These are phyloP conservation scores for Drosophila aldrichi DNA, from an alignment of 2,888 invertebrate genomes.

Conservation along the genomic window DNA sequence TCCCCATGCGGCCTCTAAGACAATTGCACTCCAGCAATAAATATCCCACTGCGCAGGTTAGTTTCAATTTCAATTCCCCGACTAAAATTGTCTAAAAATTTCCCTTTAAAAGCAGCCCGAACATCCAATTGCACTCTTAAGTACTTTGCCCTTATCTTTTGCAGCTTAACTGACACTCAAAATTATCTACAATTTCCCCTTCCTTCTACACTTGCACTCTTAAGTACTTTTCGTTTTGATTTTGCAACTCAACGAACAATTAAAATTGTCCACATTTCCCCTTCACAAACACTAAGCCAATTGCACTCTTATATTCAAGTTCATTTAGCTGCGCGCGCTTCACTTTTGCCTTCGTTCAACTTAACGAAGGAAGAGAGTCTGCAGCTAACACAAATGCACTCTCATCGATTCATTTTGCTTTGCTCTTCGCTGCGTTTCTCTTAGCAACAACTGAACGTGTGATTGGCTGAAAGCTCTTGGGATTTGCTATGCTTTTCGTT, in stretches of 20 bases:
- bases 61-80: no score
- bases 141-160: no score
- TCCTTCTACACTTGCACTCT: conserved; percentile 9
- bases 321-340: conserved; percentile 16
- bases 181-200: background rate
- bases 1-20: background rate
- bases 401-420: background rate
- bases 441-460: background rate
- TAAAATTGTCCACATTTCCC: background rate
- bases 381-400: conserved; percentile 16
- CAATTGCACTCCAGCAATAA: background rate
- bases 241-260: background rate
- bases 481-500: conserved; percentile 2
- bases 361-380: conserved; percentile 26
- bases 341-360: conserved; percentile 24
- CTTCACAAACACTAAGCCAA: background rate
- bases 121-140: no score
- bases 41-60: background rate
- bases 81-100: background rate
- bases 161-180: background rate
- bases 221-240: background rate
- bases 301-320: conserved; percentile 5
- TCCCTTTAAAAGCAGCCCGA: no score
- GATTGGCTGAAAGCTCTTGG: background rate
- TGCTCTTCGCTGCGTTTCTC: conserved; percentile 26